Evolutionary conservation across 2,888 invertebrate species (phyloP).

Genomic region (Punctoribates punctum): DNA sequence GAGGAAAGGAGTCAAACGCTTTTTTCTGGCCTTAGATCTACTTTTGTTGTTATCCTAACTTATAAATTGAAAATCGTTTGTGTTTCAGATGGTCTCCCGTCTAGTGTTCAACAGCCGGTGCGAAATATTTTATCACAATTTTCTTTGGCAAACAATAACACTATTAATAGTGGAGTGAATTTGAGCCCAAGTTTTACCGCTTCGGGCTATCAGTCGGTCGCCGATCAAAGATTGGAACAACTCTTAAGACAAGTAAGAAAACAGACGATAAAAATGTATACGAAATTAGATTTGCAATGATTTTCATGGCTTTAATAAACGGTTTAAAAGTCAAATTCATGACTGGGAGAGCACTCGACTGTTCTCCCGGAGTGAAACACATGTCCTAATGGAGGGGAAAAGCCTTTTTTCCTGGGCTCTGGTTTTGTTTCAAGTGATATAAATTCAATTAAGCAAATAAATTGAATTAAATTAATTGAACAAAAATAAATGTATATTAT

Average conservation of each 20-base stretch:
- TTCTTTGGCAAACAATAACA: background rate
- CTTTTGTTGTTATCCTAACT: background rate
- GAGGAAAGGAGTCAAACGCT: too few relatives aligned
- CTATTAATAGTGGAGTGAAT: background rate
- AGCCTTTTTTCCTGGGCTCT: background rate
- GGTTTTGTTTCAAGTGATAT: background rate
- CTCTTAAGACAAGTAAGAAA: conserved; percentile 12
- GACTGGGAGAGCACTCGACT: too few relatives aligned
- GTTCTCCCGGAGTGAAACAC: too few relatives aligned
- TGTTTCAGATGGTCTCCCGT: conserved; percentile 21
- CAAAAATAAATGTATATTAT: background rate
- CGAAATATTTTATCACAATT: conserved; percentile 27
- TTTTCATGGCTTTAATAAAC: too few relatives aligned
- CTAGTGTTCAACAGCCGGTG: conserved; percentile 26
- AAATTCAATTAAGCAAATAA: background rate
- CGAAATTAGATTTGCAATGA: background rate
- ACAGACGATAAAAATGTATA: background rate
- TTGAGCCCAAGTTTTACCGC: background rate
- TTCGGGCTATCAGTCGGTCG: conserved; percentile 11
- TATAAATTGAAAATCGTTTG: background rate
- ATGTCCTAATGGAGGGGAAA: background rate
- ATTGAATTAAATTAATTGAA: background rate
- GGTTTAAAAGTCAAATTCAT: too few relatives aligned
- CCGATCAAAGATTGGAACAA: background rate
- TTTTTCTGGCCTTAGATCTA: too few relatives aligned